Evolutionary conservation across 2,113 vertebrate genomes (phyloP), one percentile per base, ranked within the genome.

Genomic region (Brachyhypopomus gauderio): DNA sequence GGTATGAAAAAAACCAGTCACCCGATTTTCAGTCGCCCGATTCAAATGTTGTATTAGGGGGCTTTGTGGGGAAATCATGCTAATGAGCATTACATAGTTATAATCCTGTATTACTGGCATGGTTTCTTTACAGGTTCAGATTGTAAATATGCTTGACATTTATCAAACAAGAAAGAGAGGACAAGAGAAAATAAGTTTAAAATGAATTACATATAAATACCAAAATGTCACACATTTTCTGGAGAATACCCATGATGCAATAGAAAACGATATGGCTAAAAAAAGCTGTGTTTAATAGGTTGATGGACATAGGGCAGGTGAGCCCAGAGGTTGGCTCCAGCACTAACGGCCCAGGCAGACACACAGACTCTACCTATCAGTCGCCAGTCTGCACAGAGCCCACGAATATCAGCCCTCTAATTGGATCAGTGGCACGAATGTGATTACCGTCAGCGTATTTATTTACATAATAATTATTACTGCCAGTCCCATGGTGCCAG

Each of bases 381-480:
- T 87, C 88, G 88, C 89, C 89, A 89, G 89, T 83, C 90, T 89
- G 23, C 82, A 75, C 87, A 88, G 88, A 87, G 88, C 89, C 86
- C 86, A 85, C 86, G 83, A 90, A 86, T 93, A 93, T 93, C 91
- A 90, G 88, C 79, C 77, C 90, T 85, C 90, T 92, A 94, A 93
- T 93, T 92, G 89, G 92, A 94, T 94, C 93, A 93, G 93, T 89
- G 89, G 91, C 89, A 91, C 89, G 88, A 93, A 94, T 94, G 93
- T 90, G 92, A 94, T 94, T 94, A 94, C 88, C 86, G 90, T 90
- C 90, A 89, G 91, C 93, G 89, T 93, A 94, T 94, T 93, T 94
- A 94, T 94, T 94, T 94, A 94, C 93, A 94, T 93, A 93, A 94
- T 93, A 94, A 94, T 94, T 94, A 93, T 94, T 94, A 93, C 92